These are phyloP conservation scores for Sterrhoptilus dennistouni DNA, from an alignment of 2,113 vertebrate genomes.

Conservation along the genomic window DNA sequence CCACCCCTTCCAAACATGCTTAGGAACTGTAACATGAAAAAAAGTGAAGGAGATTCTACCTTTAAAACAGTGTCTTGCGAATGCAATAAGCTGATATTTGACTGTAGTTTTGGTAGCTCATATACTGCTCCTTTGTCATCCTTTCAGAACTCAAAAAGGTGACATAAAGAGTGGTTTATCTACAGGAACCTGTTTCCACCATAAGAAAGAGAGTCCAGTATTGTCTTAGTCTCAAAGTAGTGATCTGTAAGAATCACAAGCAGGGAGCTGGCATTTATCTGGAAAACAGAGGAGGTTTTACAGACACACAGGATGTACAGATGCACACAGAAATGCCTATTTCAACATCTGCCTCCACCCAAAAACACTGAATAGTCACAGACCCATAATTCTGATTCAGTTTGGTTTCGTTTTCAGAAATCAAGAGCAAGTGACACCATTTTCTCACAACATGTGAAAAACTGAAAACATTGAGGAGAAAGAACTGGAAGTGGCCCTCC, in stretches of 20 bases:
- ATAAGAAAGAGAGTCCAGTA: background rate
- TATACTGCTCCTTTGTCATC: background rate
- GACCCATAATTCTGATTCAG: background rate
- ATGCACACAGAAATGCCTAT: rapidly evolving
- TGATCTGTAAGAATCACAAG: background rate
- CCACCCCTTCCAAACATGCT: rapidly evolving
- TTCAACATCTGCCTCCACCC: background rate
- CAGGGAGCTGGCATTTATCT: background rate
- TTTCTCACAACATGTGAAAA: background rate
- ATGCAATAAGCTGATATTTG: background rate
- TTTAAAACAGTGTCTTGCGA: background rate
- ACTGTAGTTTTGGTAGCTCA: background rate
- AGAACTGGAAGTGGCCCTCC: background rate
- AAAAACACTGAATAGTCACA: background rate
- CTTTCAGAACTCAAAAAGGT: background rate
- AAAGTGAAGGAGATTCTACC: background rate
- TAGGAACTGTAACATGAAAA: background rate
- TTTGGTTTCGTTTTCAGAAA: background rate
- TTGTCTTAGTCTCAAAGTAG: background rate
- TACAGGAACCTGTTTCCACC: background rate
- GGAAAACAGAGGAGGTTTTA: background rate
- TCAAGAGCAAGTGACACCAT: rapidly evolving
- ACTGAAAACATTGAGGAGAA: background rate
- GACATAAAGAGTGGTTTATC: background rate
- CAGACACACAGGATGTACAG: background rate